A percentile compares a stretch with the other conserved stretches of the same genome.
Evolutionary conservation across 1,140 invertebrate genomes (phyloP).

Genomic region (Hesperophylax magnus): DNA sequence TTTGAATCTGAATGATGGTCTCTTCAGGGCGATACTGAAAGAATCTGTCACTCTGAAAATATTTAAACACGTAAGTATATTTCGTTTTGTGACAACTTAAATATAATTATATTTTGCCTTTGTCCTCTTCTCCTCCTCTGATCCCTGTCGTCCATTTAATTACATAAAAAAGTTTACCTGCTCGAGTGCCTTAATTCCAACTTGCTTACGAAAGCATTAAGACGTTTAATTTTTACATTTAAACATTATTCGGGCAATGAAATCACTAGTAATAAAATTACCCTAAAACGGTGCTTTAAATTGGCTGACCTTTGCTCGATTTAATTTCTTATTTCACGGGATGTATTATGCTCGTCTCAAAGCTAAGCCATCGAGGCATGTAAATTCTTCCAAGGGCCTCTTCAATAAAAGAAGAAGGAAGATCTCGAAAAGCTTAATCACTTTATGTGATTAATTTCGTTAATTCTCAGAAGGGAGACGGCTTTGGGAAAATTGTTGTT

Average conservation of each 20-base stretch:
- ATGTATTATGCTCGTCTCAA: slow-evolving; percentile 22
- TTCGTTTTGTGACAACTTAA: too few species aligned
- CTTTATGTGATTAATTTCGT: slow-evolving; percentile 56
- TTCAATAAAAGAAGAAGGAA: slow-evolving; percentile 30
- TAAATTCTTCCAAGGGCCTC: slow-evolving; percentile 21
- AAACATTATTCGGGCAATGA: background rate
- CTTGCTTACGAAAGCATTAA: background rate
- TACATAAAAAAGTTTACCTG: background rate
- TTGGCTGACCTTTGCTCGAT: slow-evolving; percentile 17
- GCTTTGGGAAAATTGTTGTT: background rate
- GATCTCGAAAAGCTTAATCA: slow-evolving; percentile 40
- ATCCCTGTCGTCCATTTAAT: too few species aligned
- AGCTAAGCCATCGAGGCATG: slow-evolving; percentile 35
- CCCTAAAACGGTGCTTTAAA: background rate
- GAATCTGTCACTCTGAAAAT: too few species aligned
- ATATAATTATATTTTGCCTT: too few species aligned
- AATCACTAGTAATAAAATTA: slow-evolving; percentile 35
- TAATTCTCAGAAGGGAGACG: slow-evolving; percentile 30
- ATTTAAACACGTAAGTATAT: too few species aligned
- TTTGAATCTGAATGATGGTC: too few species aligned
- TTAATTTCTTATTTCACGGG: slow-evolving; percentile 18
- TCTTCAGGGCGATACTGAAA: too few species aligned
- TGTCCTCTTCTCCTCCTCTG: too few species aligned
- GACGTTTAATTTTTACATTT: slow-evolving; percentile 2
- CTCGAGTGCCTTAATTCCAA: background rate